phyloP scores from a whole-genome alignment of 2,113 vertebrate species.

The Stegastes partitus region DNA sequence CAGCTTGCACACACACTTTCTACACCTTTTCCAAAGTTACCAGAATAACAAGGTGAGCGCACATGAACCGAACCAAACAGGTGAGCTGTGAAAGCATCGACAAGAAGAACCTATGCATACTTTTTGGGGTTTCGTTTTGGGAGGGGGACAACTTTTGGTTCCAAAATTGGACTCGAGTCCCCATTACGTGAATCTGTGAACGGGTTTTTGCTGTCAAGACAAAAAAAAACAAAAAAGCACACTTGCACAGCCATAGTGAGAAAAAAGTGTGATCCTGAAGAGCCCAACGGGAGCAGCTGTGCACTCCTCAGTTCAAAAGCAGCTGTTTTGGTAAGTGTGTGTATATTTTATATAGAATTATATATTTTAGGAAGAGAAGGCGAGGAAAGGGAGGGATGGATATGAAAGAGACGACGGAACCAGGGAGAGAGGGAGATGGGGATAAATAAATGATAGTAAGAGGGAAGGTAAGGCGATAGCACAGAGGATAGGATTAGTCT shows the following conservation, averaged over 20 bases:
- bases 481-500: conserved; percentile 76
- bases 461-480: conserved; percentile 68
- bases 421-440: conserved; percentile 36
- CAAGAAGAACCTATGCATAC: too few species aligned
- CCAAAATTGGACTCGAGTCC: background rate
- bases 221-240: too few species aligned
- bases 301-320: conserved; percentile 1
- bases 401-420: background rate
- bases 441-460: conserved; percentile 72
- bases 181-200: too few species aligned
- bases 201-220: too few species aligned
- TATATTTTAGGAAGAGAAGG: conserved; percentile 14
- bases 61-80: background rate
- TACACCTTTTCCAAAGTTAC: background rate
- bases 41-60: background rate
- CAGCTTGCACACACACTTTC: conserved; percentile 8
- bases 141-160: background rate
- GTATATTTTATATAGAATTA: background rate
- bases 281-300: conserved; percentile 3
- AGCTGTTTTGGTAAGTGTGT: background rate
- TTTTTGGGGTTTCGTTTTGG: background rate
- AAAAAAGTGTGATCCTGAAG: background rate
- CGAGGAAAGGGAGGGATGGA: background rate
- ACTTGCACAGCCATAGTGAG: too few species aligned
- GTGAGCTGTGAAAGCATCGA: background rate